Percentiles rank a stretch among this genome's conserved stretches.
These are phyloP conservation scores for Pangasius larnaudii DNA, from an alignment of 2,797 vertebrate species.

Conservation along the genomic window DNA sequence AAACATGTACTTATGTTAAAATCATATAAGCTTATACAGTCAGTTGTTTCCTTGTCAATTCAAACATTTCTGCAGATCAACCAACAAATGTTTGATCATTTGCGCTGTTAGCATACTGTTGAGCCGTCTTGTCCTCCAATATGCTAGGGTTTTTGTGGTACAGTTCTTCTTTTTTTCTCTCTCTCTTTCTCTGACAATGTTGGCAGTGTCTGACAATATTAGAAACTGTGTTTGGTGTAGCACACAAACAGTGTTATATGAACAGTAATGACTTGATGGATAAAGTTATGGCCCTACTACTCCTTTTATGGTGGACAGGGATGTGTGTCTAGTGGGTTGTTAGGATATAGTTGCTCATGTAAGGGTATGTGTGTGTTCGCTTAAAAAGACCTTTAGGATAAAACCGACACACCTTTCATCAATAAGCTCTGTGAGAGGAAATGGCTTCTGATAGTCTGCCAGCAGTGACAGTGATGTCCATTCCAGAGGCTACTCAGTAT, in stretches of 20 bases:
- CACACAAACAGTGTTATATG: background rate
- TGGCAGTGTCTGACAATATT: background rate
- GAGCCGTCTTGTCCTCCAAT: background rate
- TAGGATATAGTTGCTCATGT: background rate
- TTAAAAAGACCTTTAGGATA: background rate
- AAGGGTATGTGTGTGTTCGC: background rate
- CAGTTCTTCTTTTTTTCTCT: background rate
- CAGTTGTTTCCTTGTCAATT: background rate
- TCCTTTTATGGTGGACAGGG: background rate
- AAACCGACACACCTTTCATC: background rate
- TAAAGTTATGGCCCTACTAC: background rate
- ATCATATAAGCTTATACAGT: background rate
- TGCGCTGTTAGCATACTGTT: background rate
- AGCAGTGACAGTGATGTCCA: constrained; percentile 12
- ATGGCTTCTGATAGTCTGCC: background rate
- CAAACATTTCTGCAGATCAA: background rate
- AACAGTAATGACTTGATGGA: background rate
- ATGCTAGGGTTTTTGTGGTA: background rate
- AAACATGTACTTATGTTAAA: too few species aligned
- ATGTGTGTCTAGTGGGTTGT: background rate
- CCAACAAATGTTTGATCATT: background rate
- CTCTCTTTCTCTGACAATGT: too few species aligned
- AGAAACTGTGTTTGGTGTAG: background rate
- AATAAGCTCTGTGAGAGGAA: background rate
- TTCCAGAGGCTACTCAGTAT: background rate